Percentiles rank a stretch among this genome's conserved stretches.
Evolutionary conservation across 2,888 invertebrate species (phyloP).

Genomic region (Harmothoe impar): DNA sequence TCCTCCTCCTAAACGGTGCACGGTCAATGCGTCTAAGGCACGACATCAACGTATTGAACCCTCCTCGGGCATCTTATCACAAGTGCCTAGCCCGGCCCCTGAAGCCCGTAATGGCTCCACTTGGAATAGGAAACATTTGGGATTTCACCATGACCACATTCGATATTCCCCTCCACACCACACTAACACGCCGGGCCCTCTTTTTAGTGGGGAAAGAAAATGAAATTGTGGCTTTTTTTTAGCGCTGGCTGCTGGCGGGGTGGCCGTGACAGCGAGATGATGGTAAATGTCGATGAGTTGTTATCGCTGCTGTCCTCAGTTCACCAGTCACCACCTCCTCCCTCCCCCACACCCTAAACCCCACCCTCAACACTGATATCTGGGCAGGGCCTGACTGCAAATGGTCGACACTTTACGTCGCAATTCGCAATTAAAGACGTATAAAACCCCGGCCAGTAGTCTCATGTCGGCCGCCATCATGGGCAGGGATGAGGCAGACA

Average conservation of each 20-base stretch:
- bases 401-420: not conserved
- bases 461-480: not conserved
- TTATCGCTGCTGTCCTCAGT: not conserved
- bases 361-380: not conserved
- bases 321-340: too few species aligned
- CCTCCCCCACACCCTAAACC: too few species aligned
- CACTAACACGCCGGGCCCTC: too few species aligned
- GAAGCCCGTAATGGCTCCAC: constrained; percentile 12
- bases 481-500: not conserved
- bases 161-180: not conserved
- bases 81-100: not conserved
- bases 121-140: not conserved
- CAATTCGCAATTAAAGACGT: constrained; percentile 13
- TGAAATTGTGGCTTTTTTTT: too few species aligned
- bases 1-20: not conserved
- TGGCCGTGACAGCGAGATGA: too few species aligned
- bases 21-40: constrained; percentile 18
- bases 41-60: not conserved
- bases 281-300: too few species aligned
- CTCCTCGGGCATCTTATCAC: constrained; percentile 3
- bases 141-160: not conserved
- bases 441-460: not conserved
- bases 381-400: not conserved
- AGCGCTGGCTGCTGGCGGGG: too few species aligned
- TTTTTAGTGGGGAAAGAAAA: too few species aligned